A percentile compares a stretch with the other conserved stretches of the same genome.
Evolutionary conservation across 2,113 vertebrate genomes (phyloP).

Genomic region (Phyllostomus hastatus): DNA sequence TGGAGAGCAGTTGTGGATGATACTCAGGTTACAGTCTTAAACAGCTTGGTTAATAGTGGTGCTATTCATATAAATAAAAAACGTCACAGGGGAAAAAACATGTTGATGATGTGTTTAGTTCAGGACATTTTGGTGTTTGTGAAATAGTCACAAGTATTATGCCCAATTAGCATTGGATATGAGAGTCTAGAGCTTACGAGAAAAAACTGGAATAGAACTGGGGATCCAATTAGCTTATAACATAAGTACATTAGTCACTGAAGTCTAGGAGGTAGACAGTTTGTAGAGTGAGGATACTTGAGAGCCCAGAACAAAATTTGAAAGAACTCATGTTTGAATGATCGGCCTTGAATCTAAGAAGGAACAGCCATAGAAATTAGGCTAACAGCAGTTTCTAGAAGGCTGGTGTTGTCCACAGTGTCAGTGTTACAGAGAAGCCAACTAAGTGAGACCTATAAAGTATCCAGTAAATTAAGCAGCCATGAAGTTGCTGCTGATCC

Average conservation of each 20-base stretch:
- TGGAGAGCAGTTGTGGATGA: background rate
- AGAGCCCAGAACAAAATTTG: background rate
- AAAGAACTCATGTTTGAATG: background rate
- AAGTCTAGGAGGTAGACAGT: background rate
- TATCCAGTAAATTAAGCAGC: background rate
- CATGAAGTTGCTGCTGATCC: background rate
- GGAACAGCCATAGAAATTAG: constrained; percentile 22
- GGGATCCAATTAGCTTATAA: background rate
- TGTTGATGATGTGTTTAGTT: background rate
- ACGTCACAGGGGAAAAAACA: background rate
- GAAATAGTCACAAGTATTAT: constrained; percentile 21
- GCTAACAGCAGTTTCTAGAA: background rate
- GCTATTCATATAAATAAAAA: background rate
- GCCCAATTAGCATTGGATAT: background rate
- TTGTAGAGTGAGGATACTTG: background rate
- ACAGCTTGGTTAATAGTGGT: background rate
- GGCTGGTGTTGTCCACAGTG: background rate
- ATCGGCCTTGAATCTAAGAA: background rate
- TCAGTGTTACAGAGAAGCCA: background rate
- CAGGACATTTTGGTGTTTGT: background rate
- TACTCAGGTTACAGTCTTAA: background rate
- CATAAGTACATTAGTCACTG: background rate
- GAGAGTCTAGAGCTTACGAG: background rate
- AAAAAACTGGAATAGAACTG: background rate
- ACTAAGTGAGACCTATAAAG: background rate